Evolutionary conservation across 2,113 vertebrate genomes (phyloP).

Genomic region (Lasiurus borealis): DNA sequence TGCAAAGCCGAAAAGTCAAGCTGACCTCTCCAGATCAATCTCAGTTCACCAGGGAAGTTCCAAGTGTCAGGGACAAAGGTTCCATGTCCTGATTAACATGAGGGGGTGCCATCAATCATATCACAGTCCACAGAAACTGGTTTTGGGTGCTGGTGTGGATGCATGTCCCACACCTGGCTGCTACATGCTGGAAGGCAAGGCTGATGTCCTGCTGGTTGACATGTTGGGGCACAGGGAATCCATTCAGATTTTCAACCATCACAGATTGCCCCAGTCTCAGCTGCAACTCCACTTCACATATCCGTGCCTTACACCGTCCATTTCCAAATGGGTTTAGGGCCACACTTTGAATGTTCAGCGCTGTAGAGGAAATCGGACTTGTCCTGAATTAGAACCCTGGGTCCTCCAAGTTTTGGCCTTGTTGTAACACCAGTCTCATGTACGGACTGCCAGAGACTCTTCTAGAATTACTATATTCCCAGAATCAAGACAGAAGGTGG

Average conservation of each 20-base stretch:
- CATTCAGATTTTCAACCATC: not conserved
- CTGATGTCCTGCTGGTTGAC: not conserved
- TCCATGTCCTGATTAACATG: not conserved
- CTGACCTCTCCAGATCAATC: not conserved
- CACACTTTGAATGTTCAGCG: not conserved
- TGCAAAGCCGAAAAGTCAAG: not conserved
- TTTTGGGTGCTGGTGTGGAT: not conserved
- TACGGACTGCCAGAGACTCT: constrained; percentile 7
- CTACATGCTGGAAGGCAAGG: not conserved
- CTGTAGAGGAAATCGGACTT: not conserved
- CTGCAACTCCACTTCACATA: not conserved
- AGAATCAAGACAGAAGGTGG: constrained; percentile 11
- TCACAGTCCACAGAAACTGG: not conserved
- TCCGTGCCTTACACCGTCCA: too few relatives aligned
- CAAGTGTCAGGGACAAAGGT: not conserved
- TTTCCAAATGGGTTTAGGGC: constrained; percentile 31
- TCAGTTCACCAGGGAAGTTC: not conserved
- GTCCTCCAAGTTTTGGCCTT: not conserved
- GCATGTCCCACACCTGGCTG: not conserved
- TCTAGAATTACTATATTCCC: constrained; percentile 7
- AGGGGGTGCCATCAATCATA: not conserved
- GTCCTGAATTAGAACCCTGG: not conserved
- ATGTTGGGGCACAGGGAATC: not conserved
- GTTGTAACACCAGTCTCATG: not conserved
- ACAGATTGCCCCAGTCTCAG: not conserved